A percentile compares a stretch with the other conserved stretches of the same genome.
Evolutionary conservation across 2,888 invertebrate species (phyloP).

Genomic region (Scrobipalpa costella): DNA sequence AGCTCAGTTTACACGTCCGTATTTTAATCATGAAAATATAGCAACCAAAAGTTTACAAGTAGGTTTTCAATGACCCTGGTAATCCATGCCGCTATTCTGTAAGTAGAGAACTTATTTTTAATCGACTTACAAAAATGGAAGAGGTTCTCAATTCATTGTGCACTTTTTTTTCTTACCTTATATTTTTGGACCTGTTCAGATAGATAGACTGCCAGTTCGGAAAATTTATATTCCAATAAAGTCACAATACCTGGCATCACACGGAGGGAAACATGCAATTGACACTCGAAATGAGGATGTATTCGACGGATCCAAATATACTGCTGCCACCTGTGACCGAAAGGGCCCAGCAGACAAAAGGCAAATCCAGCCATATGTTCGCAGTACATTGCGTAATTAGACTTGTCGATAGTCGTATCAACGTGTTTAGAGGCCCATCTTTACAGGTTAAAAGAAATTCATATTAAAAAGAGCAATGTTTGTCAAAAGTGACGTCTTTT

Average conservation of each 20-base stretch:
- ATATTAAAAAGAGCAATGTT: too few relatives aligned
- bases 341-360: slow-evolving; percentile 35
- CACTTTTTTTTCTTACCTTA: too few relatives aligned
- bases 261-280: slow-evolving; percentile 53
- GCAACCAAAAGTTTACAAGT: neutral
- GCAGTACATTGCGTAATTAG: neutral
- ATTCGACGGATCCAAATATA: slow-evolving; percentile 55
- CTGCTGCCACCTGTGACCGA: slow-evolving; percentile 51
- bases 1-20: neutral
- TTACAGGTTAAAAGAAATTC: too few relatives aligned
- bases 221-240: slow-evolving; percentile 32
- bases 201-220: neutral
- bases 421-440: too few relatives aligned
- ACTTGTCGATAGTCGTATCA: too few relatives aligned
- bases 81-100: neutral
- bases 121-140: too few relatives aligned
- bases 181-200: neutral
- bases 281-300: slow-evolving; percentile 67
- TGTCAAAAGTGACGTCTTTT: too few relatives aligned
- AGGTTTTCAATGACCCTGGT: neutral
- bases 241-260: slow-evolving; percentile 35
- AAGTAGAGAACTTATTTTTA: neutral
- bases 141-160: too few relatives aligned
- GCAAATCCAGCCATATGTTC: neutral
- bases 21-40: neutral